Evolutionary conservation across 2,113 vertebrate genomes (phyloP).

Genomic region (Sturnus vulgaris): DNA sequence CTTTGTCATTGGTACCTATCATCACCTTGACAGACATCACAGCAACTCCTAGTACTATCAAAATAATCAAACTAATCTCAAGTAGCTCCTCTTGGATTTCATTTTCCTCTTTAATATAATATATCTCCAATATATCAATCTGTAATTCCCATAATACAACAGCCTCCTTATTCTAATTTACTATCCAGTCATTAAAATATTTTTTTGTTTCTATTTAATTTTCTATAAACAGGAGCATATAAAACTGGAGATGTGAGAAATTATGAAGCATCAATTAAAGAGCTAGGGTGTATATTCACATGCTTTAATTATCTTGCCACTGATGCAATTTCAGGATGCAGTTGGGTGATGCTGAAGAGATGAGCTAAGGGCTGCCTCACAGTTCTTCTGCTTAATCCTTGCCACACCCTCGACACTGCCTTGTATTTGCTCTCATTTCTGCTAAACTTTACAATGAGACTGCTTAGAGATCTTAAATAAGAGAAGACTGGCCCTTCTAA

Average conservation of each 20-base stretch:
- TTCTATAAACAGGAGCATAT: neutral
- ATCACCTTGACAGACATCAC: neutral
- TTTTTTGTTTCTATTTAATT: neutral
- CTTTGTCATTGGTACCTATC: neutral
- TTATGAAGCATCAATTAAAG: neutral
- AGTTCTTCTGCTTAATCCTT: neutral
- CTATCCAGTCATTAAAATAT: neutral
- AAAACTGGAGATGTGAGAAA: neutral
- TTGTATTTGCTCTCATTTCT: neutral
- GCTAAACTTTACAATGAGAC: neutral
- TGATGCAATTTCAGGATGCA: constrained; percentile 11
- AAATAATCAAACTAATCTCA: neutral
- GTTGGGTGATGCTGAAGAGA: neutral
- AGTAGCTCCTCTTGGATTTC: neutral
- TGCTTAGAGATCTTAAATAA: neutral
- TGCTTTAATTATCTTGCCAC: neutral
- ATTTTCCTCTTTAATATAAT: neutral
- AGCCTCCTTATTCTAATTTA: neutral
- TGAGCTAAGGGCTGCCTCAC: neutral
- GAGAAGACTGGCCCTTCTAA: neutral
- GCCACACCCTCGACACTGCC: neutral
- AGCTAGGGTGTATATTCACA: neutral
- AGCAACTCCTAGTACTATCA: neutral
- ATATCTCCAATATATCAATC: neutral
- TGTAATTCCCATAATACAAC: neutral